phyloP scores from a whole-genome alignment of 1,140 invertebrate genomes.

The Penaeus vannamei region DNA sequence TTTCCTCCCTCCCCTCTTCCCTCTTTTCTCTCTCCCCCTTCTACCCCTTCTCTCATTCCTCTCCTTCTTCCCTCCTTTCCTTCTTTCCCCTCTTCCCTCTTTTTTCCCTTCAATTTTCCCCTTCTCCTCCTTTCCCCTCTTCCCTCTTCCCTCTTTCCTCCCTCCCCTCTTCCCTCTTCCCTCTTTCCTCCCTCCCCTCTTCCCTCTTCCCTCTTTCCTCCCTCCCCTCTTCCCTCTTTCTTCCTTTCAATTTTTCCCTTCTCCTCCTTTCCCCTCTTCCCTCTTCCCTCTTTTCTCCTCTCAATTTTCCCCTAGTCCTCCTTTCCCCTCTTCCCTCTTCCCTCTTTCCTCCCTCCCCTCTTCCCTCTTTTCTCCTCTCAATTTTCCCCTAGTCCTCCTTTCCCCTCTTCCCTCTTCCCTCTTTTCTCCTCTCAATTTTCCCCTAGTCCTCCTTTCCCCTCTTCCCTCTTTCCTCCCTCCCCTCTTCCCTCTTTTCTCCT shows the following conservation, averaged over 20 bases:
- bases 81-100: not conserved
- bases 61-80: not conserved
- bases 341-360: no score
- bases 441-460: no score
- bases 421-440: no score
- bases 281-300: no score
- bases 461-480: no score
- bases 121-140: not conserved
- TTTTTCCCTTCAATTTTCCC: not conserved
- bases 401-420: not conserved
- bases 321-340: no score
- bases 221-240: not conserved
- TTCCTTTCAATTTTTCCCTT: not conserved
- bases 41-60: not conserved
- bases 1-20: not conserved
- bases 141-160: not conserved
- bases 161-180: not conserved
- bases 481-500: no score
- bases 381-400: not conserved
- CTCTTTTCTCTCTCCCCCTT: not conserved
- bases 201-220: not conserved
- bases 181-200: not conserved
- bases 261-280: not conserved
- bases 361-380: not conserved
- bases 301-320: no score